Conservation (phyloP, 1,140 invertebrate genomes). For the Macrostomum lignano region DNA sequence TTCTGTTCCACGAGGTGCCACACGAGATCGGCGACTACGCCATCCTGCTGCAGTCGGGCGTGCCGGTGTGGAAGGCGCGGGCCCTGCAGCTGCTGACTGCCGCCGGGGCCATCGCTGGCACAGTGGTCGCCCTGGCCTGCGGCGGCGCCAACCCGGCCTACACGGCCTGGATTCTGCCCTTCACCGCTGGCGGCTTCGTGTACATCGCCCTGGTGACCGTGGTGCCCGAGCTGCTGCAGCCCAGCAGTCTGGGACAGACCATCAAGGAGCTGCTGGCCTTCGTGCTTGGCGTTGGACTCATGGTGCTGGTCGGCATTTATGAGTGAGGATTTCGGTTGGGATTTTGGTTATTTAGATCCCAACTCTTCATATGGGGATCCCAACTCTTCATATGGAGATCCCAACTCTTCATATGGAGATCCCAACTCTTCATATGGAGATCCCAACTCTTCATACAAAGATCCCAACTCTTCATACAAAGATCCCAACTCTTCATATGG, state of each 20-base stretch:
- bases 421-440: too few species aligned
- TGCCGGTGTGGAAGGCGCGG: conserved; percentile 1
- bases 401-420: too few species aligned
- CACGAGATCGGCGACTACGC: conserved; percentile 92
- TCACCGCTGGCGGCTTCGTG: conserved; percentile 87
- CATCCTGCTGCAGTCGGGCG: conserved; percentile 8
- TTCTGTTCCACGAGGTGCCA: conserved; percentile 76
- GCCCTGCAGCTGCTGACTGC: conserved; percentile 64
- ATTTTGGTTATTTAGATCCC: too few species aligned
- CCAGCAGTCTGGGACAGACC: neutral
- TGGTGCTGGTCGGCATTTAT: conserved; percentile 1
- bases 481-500: too few species aligned
- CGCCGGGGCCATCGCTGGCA: conserved; percentile 64
- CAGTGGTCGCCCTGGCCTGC: conserved; percentile 48
- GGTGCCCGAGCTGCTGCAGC: conserved; percentile 3
- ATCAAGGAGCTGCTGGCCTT: conserved; percentile 3
- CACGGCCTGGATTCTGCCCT: conserved; percentile 37
- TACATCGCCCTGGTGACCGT: conserved; percentile 87
- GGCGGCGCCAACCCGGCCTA: conserved; percentile 38
- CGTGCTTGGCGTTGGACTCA: conserved; percentile 2
- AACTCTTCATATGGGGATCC: too few species aligned
- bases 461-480: too few species aligned
- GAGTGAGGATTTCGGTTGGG: too few species aligned
- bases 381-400: too few species aligned
- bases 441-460: too few species aligned